Base-by-base conservation (phyloP, 2,888 invertebrate species). In the Acleris laterana region DNA sequence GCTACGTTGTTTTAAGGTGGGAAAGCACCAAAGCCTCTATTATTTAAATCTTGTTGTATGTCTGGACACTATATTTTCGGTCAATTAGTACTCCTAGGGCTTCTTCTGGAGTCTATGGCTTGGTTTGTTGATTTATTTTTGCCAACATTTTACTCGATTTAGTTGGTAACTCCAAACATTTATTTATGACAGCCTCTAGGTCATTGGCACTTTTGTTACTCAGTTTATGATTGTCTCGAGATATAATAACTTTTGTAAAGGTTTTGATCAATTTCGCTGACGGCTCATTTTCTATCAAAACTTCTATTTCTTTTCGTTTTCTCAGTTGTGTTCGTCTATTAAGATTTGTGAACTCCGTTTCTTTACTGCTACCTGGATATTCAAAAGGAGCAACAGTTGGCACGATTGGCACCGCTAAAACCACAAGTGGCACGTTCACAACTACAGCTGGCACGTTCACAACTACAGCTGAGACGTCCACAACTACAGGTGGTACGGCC, bases 141-240 rank as follows among this genome's bases (percentile, higher is more conserved):
- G 17, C 5, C 48, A 48, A 48, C 1, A 48, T 3, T n/a, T 44
- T n/a, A 44, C 16, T 44, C 17, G 19, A 17, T 48, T 48, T 48
- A 17, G 17, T 48, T n/a, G 48, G 48, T 19, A 7, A 48, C 7
- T 48, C 5, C 17, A 48, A 19, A 17, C 48, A 48, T 48, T 17
- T 48, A 48, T 48, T 48, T 48, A 48, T 48, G 17, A 48, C 17
- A 51, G 6, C 57, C 52, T 44, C 48, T 44, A 48, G 55, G 56
- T 38, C 58, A 58, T n/a, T 7, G 52, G 48, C 48, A 48, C 48
- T 48, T 48, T 19, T 48, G 17, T 19, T 48, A 48, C 17, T 48
- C 46, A 46, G 46, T 46, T 17, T 42, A 11, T 46, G 6, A 46
- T 46, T 46, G 3, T 46, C 17, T 16, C 2, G 16, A 17, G 46